A percentile compares a stretch with the other conserved stretches of the same genome.
These are phyloP conservation scores for Noctua fimbriata DNA, from an alignment of 2,888 invertebrate genomes.

Conservation along the genomic window DNA sequence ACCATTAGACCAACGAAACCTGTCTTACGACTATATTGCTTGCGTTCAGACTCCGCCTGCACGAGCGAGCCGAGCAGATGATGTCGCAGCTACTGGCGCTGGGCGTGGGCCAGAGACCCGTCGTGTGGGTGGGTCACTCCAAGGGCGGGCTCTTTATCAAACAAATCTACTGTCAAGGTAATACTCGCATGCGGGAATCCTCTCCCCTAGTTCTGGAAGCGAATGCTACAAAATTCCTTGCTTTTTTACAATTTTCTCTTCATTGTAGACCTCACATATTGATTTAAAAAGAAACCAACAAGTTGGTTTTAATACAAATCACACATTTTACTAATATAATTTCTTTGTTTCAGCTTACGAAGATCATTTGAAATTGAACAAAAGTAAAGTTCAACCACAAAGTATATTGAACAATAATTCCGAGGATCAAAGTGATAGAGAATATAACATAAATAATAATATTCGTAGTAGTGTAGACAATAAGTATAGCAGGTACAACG, in stretches of 20 bases:
- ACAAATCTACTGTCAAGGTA: slow-evolving; percentile 94
- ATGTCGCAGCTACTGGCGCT: slow-evolving; percentile 91
- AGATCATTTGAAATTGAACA: slow-evolving; percentile 75
- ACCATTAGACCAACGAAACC: not conserved
- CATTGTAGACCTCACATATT: not conserved
- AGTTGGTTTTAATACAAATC: not conserved
- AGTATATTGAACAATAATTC: slow-evolving; percentile 55
- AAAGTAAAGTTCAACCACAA: slow-evolving; percentile 45
- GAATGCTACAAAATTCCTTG: no score
- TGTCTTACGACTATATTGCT: not conserved
- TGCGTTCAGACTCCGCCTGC: slow-evolving; percentile 89
- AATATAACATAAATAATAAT: slow-evolving; percentile 50
- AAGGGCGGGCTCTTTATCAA: slow-evolving; percentile 97
- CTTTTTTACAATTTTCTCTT: not conserved
- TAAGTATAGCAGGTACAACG: slow-evolving; percentile 50
- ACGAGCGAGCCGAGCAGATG: slow-evolving; percentile 93
- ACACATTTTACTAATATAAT: not conserved
- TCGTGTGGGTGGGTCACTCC: slow-evolving; percentile 96
- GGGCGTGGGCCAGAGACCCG: slow-evolving; percentile 93
- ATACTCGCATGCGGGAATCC: not conserved
- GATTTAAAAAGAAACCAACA: not conserved
- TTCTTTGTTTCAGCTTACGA: slow-evolving; percentile 81
- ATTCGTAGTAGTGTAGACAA: slow-evolving; percentile 28
- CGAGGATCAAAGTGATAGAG: slow-evolving; percentile 66
- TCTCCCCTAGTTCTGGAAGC: no score